A percentile compares a stretch with the other conserved stretches of the same genome.
phyloP scores from a whole-genome alignment of 2,797 vertebrate genomes.

The Acipenser ruthenus region DNA sequence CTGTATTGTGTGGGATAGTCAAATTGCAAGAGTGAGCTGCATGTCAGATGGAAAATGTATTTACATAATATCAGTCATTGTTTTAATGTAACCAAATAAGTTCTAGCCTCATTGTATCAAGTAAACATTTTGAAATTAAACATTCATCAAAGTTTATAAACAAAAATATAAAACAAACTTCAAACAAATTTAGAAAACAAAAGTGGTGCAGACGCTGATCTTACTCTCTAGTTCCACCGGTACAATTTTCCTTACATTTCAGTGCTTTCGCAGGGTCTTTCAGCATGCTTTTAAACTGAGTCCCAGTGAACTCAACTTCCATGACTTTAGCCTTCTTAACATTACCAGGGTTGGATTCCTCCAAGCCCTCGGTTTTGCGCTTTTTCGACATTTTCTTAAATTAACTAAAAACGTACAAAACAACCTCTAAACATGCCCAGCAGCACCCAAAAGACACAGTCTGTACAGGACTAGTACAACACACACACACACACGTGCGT shows the following conservation, averaged over 20 bases:
- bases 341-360: slow-evolving; percentile 20
- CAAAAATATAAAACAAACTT: neutral
- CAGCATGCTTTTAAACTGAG: slow-evolving; percentile 58
- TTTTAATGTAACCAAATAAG: too few species aligned
- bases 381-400: slow-evolving; percentile 34
- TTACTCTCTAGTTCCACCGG: too few species aligned
- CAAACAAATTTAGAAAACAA: neutral
- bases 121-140: neutral
- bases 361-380: slow-evolving; percentile 29
- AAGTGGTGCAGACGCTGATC: neutral
- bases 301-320: slow-evolving; percentile 56
- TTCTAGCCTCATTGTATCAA: neutral
- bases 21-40: too few species aligned
- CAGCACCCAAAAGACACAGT: slow-evolving; percentile 22
- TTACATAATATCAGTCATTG: too few species aligned
- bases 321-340: slow-evolving; percentile 41
- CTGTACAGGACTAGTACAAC: slow-evolving; percentile 17
- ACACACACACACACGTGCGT: slow-evolving; percentile 17
- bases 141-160: neutral
- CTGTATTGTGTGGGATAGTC: too few species aligned
- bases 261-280: slow-evolving; percentile 48
- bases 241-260: slow-evolving; percentile 43
- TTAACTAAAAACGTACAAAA: slow-evolving; percentile 22
- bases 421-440: neutral
- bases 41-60: too few species aligned